Conservation (phyloP, 2,113 vertebrate species). For the Caracal caracal region DNA sequence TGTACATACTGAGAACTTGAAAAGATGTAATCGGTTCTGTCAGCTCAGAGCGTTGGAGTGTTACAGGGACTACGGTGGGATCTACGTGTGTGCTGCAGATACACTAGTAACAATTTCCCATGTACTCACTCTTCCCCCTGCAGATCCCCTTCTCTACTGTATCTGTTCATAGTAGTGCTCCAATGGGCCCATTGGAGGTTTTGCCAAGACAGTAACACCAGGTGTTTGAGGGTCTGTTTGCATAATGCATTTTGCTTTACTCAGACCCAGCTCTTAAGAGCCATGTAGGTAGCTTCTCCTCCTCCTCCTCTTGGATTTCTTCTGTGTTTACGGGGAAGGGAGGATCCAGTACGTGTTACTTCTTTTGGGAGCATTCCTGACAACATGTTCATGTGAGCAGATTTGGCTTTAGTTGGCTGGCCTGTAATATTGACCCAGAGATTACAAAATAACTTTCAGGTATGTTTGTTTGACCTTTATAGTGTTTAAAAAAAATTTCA, state of each 20-base stretch:
- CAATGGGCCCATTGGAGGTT: conserved; percentile 56
- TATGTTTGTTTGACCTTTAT: not conserved
- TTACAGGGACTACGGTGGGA: not conserved
- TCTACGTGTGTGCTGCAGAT: not conserved
- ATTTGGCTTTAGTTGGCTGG: not conserved
- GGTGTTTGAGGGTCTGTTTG: conserved; percentile 64
- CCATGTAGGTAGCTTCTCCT: conserved; percentile 48
- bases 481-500: not conserved
- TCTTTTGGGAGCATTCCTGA: not conserved
- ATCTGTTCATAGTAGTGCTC: conserved; percentile 23
- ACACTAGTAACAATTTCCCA: not conserved
- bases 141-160: not conserved
- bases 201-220: conserved; percentile 63
- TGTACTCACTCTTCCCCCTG: not conserved
- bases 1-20: conserved; percentile 18
- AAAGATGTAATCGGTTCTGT: conserved; percentile 44
- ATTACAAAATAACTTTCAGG: conserved; percentile 9
- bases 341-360: not conserved
- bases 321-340: not conserved
- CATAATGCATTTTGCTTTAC: conserved; percentile 67
- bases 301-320: conserved; percentile 25
- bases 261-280: not conserved
- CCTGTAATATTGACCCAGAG: conserved; percentile 14
- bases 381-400: not conserved
- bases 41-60: not conserved